Evolutionary conservation across 2,888 invertebrate genomes (phyloP).

Genomic region (Meiosimyza platycephala): DNA sequence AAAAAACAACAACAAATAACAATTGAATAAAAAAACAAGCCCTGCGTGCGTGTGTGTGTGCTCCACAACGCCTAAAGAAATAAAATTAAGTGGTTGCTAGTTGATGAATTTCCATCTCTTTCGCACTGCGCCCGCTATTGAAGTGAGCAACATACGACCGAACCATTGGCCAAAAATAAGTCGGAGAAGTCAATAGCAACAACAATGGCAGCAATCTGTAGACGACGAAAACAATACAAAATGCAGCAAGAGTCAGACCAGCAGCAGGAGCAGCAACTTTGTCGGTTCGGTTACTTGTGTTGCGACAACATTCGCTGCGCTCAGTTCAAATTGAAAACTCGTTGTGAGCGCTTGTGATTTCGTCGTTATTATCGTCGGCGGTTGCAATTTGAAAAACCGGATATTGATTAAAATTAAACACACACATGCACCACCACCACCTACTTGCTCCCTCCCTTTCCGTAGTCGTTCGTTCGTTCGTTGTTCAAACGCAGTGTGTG

Average conservation of each 20-base stretch:
- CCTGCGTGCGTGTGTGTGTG: neutral
- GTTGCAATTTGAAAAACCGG: constrained; percentile 34
- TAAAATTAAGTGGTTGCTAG: constrained; percentile 48
- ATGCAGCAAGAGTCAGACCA: constrained; percentile 52
- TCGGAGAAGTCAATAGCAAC: constrained; percentile 31
- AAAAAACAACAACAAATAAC: constrained; percentile 6
- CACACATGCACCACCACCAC: constrained; percentile 14
- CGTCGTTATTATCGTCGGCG: constrained; percentile 48
- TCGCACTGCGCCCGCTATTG: constrained; percentile 46
- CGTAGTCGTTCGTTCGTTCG: constrained; percentile 23
- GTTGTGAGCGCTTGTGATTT: constrained; percentile 55
- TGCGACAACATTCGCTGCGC: constrained; percentile 54
- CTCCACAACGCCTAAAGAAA: constrained; percentile 45
- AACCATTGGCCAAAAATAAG: constrained; percentile 30
- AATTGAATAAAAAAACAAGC: neutral
- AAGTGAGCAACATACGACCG: constrained; percentile 26
- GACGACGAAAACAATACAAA: constrained; percentile 42
- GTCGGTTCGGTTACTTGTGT: constrained; percentile 58
- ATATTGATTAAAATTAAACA: constrained; percentile 28
- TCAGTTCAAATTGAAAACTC: constrained; percentile 65
- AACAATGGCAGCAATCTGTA: constrained; percentile 62
- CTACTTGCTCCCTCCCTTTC: neutral
- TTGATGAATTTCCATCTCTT: constrained; percentile 63
- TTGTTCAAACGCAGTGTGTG: constrained; percentile 13
- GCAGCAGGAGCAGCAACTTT: constrained; percentile 41